Percentiles rank a stretch among this genome's conserved stretches.
Evolutionary conservation across 2,888 invertebrate genomes (phyloP).

Genomic region (Noctua comes): DNA sequence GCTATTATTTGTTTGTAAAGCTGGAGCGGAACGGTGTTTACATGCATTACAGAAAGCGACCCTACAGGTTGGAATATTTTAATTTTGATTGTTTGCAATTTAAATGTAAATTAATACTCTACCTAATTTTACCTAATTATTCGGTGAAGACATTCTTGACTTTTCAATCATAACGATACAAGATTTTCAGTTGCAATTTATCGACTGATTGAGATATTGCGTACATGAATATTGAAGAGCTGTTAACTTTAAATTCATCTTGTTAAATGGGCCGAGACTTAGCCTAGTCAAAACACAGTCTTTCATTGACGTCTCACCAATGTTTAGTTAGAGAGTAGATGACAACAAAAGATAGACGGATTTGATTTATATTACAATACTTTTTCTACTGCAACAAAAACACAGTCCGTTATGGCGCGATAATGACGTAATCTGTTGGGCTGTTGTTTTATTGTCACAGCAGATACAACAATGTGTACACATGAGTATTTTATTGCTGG

Average conservation of each 20-base stretch:
- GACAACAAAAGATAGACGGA: conserved; percentile 27
- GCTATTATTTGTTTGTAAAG: conserved; percentile 82
- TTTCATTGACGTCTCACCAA: conserved; percentile 14
- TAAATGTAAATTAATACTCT: not conserved
- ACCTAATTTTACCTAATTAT: conserved; percentile 4
- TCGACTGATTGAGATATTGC: not conserved
- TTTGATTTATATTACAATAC: conserved; percentile 56
- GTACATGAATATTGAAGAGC: conserved; percentile 33
- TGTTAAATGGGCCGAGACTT: conserved; percentile 23
- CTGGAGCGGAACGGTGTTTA: conserved; percentile 89
- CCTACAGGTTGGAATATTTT: conserved; percentile 83
- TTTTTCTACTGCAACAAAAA: conserved; percentile 57
- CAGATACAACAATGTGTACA: conserved; percentile 69
- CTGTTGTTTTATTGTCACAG: conserved; percentile 64
- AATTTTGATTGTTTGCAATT: conserved; percentile 29
- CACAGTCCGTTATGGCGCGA: conserved; percentile 64
- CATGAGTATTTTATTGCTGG: conserved; percentile 74
- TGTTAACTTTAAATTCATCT: conserved; percentile 26
- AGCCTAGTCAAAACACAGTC: conserved; percentile 12
- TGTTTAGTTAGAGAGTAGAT: conserved; percentile 48
- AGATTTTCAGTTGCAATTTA: not conserved
- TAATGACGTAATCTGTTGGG: conserved; percentile 69
- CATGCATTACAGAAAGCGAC: conserved; percentile 90
- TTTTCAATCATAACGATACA: not conserved
- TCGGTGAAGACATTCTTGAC: conserved; percentile 4